These are phyloP conservation scores for Pangasianodon gigas DNA, from an alignment of 2,113 vertebrate species.

Conservation along the genomic window DNA sequence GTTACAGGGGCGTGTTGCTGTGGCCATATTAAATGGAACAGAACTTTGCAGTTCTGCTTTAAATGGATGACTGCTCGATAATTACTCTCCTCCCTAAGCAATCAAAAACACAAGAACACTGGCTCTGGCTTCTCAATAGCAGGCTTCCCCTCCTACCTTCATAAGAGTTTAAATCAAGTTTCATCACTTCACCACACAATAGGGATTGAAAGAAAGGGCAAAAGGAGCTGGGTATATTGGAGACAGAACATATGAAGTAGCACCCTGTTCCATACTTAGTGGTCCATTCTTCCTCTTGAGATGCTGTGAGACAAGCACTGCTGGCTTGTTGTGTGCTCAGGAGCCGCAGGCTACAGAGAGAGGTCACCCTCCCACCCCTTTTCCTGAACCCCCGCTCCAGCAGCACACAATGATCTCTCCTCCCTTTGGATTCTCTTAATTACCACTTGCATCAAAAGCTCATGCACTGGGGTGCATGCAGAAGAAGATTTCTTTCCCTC, in stretches of 20 bases:
- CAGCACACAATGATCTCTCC: constrained; percentile 74
- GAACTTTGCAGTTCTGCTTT: constrained; percentile 11
- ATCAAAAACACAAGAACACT: constrained; percentile 70
- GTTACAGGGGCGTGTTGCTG: not conserved
- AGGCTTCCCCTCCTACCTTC: constrained; percentile 63
- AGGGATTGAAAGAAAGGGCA: constrained; percentile 63
- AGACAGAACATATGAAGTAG: constrained; percentile 63
- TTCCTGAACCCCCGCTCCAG: constrained; percentile 47
- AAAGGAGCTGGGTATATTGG: constrained; percentile 55
- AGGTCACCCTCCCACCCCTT: constrained; percentile 67
- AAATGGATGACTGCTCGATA: constrained; percentile 55
- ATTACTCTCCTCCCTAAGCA: constrained; percentile 55
- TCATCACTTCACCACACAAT: constrained; percentile 74
- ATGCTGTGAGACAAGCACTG: constrained; percentile 71
- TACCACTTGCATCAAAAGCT: constrained; percentile 79
- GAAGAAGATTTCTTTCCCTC: constrained; percentile 68
- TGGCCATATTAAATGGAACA: constrained; percentile 26
- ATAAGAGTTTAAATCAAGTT: constrained; percentile 76
- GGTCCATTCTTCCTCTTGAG: constrained; percentile 64
- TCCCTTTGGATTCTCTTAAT: constrained; percentile 83
- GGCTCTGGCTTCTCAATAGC: constrained; percentile 63
- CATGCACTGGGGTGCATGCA: constrained; percentile 67
- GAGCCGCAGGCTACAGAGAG: constrained; percentile 68
- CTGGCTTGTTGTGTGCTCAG: constrained; percentile 64
- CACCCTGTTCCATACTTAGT: constrained; percentile 66